Conservation (phyloP, 1,140 invertebrate genomes). For the Pogonognathellus flavescens region DNA sequence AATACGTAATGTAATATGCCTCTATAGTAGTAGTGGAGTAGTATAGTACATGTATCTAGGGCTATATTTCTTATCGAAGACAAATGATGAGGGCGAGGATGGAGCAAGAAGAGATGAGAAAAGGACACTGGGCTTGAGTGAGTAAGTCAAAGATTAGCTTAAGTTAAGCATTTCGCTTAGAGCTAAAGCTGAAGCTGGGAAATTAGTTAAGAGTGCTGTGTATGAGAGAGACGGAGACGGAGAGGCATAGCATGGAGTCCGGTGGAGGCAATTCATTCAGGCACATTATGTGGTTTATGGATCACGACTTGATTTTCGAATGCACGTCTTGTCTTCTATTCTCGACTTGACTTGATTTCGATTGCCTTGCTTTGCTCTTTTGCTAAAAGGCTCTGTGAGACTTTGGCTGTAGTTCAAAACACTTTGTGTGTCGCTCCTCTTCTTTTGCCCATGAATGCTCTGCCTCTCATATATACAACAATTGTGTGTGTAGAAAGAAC, state of each 20-base stretch:
- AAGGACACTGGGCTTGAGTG: neutral
- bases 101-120: too few species aligned
- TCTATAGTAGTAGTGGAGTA: neutral
- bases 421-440: neutral
- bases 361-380: neutral
- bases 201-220: neutral
- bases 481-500: too few species aligned
- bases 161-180: neutral
- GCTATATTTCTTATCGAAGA: neutral
- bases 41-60: neutral
- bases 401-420: conserved; percentile 5
- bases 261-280: conserved; percentile 41
- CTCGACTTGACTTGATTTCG: neutral
- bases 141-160: conserved; percentile 35
- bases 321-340: conserved; percentile 44
- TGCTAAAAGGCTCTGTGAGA: neutral
- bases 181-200: conserved; percentile 19
- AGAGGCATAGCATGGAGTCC: conserved; percentile 39
- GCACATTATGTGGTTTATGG: conserved; percentile 53
- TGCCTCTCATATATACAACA: too few species aligned
- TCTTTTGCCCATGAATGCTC: too few species aligned
- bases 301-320: conserved; percentile 52
- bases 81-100: neutral
- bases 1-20: neutral
- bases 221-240: neutral